phyloP scores from a whole-genome alignment of 1,140 invertebrate species.

The Platorchestia sp. region DNA sequence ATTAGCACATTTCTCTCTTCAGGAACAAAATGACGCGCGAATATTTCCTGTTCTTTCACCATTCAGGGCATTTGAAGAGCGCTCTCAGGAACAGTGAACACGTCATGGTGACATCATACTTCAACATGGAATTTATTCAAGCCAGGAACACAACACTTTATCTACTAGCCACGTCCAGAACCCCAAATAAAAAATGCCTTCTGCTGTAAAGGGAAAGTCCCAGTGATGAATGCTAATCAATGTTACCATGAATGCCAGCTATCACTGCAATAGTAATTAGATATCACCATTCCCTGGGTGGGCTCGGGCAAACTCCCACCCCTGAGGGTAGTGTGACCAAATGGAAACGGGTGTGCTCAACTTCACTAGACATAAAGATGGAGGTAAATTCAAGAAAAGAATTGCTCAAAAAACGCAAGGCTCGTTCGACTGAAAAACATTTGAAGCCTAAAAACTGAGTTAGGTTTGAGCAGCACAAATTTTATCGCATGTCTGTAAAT shows the following conservation, averaged over 20 bases:
- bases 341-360: background rate
- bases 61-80: background rate
- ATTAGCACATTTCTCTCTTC: background rate
- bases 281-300: too few species aligned
- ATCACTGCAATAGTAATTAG: background rate
- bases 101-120: background rate
- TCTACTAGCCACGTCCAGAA: background rate
- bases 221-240: too few species aligned
- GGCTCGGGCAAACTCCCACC: too few species aligned
- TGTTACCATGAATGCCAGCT: too few species aligned
- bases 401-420: background rate
- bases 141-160: background rate
- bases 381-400: background rate
- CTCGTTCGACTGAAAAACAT: background rate
- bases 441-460: background rate
- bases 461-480: background rate
- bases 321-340: too few species aligned
- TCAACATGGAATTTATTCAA: background rate
- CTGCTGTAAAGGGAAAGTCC: background rate
- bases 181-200: background rate
- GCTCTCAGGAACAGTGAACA: background rate
- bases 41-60: background rate
- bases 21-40: too few species aligned
- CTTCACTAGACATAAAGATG: background rate
- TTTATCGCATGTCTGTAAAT: background rate